These are phyloP conservation scores for Frankliniella fusca DNA, from an alignment of 2,888 invertebrate genomes.

Conservation along the genomic window DNA sequence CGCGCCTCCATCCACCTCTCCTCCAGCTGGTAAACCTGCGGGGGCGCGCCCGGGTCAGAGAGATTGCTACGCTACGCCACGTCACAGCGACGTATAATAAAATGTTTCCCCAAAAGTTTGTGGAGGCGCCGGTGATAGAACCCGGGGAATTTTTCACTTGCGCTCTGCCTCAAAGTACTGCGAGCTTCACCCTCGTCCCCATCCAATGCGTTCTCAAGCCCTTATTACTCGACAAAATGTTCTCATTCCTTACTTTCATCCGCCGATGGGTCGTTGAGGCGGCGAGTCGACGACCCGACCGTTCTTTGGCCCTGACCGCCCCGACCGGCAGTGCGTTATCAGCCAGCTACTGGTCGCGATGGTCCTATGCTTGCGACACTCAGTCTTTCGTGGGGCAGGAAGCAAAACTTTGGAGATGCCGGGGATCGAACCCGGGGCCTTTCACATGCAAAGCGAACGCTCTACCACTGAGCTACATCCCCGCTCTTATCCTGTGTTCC, in stretches of 20 bases:
- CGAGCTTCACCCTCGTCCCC: slow-evolving; percentile 85
- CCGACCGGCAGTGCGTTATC: no score
- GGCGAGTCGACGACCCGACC: no score
- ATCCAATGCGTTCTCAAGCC: background rate
- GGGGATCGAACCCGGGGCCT: slow-evolving; percentile 98
- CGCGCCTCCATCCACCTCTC: slow-evolving; percentile 60
- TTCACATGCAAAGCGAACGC: slow-evolving; percentile 99
- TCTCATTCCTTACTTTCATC: no score
- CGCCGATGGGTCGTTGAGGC: no score
- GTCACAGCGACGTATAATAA: background rate
- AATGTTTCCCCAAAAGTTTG: background rate
- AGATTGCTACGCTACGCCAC: background rate
- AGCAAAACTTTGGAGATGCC: slow-evolving; percentile 66
- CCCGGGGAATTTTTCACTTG: slow-evolving; percentile 99
- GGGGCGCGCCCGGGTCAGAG: background rate
- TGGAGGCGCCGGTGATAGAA: slow-evolving; percentile 85
- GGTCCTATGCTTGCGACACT: no score
- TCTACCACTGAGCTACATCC: slow-evolving; percentile 98
- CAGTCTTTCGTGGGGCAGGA: no score
- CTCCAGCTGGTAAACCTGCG: slow-evolving; percentile 57
- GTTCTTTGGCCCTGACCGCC: no score
- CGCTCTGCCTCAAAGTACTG: slow-evolving; percentile 99
- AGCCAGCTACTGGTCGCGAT: no score
- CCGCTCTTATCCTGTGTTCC: slow-evolving; percentile 43
- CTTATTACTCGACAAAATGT: no score